Conservation (phyloP, 2,113 vertebrate genomes). For the Lepidiolamprologus cunningtoni region DNA sequence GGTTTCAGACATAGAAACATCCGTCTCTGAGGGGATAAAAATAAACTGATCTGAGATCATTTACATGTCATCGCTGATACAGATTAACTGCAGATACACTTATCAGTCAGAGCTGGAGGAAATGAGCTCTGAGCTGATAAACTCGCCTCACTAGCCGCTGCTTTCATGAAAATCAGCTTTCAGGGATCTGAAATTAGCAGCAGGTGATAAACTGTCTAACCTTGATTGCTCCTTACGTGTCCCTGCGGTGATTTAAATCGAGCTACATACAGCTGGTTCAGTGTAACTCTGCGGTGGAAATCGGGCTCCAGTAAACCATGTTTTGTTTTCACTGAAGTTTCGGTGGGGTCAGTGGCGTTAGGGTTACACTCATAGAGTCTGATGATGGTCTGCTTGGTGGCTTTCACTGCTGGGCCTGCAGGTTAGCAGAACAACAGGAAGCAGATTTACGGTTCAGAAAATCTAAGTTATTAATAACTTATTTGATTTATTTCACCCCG, state of each 20-base stretch:
- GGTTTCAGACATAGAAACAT: background rate
- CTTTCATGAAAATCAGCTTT: background rate
- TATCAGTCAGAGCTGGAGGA: background rate
- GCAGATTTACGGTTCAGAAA: background rate
- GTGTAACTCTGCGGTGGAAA: background rate
- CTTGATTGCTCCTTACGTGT: background rate
- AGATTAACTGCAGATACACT: background rate
- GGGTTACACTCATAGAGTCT: background rate
- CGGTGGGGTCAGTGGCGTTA: background rate
- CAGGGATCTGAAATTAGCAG: background rate
- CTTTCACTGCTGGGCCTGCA: background rate
- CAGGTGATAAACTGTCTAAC: background rate
- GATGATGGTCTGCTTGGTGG: background rate
- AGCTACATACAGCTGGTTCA: background rate
- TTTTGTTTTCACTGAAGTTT: background rate
- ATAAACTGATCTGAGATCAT: background rate
- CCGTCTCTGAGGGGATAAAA: background rate
- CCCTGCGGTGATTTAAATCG: background rate
- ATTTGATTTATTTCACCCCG: background rate
- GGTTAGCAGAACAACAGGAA: background rate
- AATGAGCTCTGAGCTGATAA: background rate
- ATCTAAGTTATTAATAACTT: background rate
- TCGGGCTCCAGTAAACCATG: background rate
- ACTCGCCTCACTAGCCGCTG: background rate
- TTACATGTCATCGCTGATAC: background rate